These are phyloP conservation scores for Odontesthes bonariensis DNA, from an alignment of 2,113 vertebrate species.

Conservation along the genomic window DNA sequence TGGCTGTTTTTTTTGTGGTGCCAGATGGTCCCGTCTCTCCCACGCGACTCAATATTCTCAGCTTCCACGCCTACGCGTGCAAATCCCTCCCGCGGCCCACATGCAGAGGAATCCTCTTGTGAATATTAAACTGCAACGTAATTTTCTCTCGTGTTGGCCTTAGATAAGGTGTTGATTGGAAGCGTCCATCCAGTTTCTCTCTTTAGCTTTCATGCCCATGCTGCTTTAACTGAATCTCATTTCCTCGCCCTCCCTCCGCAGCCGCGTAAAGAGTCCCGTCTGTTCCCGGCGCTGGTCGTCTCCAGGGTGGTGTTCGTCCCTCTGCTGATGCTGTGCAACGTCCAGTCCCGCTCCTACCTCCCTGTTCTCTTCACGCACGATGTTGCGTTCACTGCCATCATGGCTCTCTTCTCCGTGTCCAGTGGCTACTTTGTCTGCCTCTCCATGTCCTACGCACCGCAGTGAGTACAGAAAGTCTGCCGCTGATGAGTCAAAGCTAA, in stretches of 20 bases:
- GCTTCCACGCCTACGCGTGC: background rate
- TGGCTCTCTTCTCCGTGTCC: slow-evolving; percentile 86
- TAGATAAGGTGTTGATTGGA: background rate
- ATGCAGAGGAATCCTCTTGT: background rate
- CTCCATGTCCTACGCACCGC: slow-evolving; percentile 90
- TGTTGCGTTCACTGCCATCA: slow-evolving; percentile 81
- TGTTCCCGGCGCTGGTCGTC: slow-evolving; percentile 85
- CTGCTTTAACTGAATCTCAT: too few species aligned
- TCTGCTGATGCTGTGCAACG: slow-evolving; percentile 89
- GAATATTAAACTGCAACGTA: background rate
- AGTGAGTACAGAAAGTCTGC: slow-evolving; percentile 82
- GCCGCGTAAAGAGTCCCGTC: slow-evolving; percentile 83
- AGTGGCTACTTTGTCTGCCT: slow-evolving; percentile 90
- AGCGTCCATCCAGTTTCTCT: too few species aligned
- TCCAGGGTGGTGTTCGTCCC: slow-evolving; percentile 85
- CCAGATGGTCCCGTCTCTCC: background rate
- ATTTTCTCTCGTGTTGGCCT: background rate
- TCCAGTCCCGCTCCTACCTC: slow-evolving; percentile 75
- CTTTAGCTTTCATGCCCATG: too few species aligned
- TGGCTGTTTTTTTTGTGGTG: background rate
- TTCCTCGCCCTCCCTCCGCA: slow-evolving; percentile 37
- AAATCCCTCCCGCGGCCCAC: background rate
- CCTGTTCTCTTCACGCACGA: slow-evolving; percentile 84
- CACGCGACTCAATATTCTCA: background rate
- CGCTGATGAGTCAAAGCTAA: too few species aligned